Conservation (phyloP, 2,797 vertebrate species). For the Ara ararauna region DNA sequence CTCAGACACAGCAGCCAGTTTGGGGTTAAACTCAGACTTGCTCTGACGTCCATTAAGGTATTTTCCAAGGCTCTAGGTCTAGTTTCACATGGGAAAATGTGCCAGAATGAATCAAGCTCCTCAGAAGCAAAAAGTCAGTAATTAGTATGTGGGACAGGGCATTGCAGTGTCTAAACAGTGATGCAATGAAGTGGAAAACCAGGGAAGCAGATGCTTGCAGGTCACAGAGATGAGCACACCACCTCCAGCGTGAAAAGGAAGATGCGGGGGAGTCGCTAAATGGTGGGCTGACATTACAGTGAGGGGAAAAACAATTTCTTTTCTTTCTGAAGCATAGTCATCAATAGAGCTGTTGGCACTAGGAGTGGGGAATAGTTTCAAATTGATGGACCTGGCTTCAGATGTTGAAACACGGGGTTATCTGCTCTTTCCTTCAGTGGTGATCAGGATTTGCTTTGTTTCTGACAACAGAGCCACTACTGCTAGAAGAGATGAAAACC, state of each 20-base stretch:
- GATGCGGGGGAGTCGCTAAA: conserved; percentile 47
- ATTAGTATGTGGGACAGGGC: conserved; percentile 84
- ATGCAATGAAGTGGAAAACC: conserved; percentile 79
- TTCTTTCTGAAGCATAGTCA: conserved; percentile 22
- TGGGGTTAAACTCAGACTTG: conserved; percentile 64
- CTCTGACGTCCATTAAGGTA: conserved; percentile 74
- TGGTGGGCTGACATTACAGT: conserved; percentile 27
- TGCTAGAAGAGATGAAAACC: not conserved
- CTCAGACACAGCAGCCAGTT: conserved; percentile 50
- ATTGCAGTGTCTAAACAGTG: conserved; percentile 76
- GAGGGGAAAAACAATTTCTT: conserved; percentile 47
- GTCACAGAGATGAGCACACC: conserved; percentile 63
- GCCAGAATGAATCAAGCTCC: conserved; percentile 81
- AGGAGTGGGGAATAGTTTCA: conserved; percentile 21
- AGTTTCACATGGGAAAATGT: conserved; percentile 85
- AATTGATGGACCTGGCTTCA: conserved; percentile 52
- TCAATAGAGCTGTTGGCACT: conserved; percentile 25
- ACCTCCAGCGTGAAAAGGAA: conserved; percentile 58
- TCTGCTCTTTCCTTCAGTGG: conserved; percentile 1
- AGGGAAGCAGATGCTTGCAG: conserved; percentile 75
- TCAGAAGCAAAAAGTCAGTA: conserved; percentile 79
- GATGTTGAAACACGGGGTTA: conserved; percentile 39
- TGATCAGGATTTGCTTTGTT: conserved; percentile 43
- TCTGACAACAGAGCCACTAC: not conserved
- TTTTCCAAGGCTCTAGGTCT: conserved; percentile 76